A percentile compares a stretch with the other conserved stretches of the same genome.
Evolutionary conservation across 2,888 invertebrate species (phyloP).

Genomic region (Aleiodes testaceus): DNA sequence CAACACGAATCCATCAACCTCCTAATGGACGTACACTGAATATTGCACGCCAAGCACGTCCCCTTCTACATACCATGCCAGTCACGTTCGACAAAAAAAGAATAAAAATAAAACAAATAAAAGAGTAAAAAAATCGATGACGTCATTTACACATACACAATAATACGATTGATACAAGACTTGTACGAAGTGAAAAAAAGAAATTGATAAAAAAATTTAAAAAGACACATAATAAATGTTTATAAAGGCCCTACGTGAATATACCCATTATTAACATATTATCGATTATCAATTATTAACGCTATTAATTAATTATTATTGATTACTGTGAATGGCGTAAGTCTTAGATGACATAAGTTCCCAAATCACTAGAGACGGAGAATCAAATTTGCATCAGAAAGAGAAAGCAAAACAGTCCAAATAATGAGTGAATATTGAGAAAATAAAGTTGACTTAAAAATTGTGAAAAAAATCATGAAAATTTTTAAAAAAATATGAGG

Average conservation of each 20-base stretch:
- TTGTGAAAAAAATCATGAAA: conserved; percentile 14
- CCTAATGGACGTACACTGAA: conserved; percentile 40
- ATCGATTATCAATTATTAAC: conserved; percentile 47
- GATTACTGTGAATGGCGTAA: conserved; percentile 36
- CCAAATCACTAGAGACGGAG: conserved; percentile 57
- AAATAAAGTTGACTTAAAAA: conserved; percentile 32
- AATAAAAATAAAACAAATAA: conserved; percentile 35
- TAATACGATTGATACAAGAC: conserved; percentile 20
- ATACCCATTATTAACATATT: conserved; percentile 47
- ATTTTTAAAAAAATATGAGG: conserved; percentile 35
- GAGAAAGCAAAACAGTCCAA: conserved; percentile 45
- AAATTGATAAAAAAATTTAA: conserved; percentile 21
- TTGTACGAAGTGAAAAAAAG: conserved; percentile 21
- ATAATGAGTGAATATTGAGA: conserved; percentile 32
- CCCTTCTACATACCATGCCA: conserved; percentile 34
- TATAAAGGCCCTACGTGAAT: conserved; percentile 57
- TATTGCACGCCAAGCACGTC: conserved; percentile 44
- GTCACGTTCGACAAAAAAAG: conserved; percentile 39
- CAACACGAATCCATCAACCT: conserved; percentile 39
- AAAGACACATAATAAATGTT: conserved; percentile 40
- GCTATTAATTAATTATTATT: conserved; percentile 57
- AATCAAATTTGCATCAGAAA: conserved; percentile 65
- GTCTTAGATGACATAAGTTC: conserved; percentile 41
- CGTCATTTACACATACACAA: conserved; percentile 30
- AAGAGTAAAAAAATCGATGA: conserved; percentile 37